phyloP scores from a whole-genome alignment of 2,797 vertebrate species.

The Meriones psammophilus region DNA sequence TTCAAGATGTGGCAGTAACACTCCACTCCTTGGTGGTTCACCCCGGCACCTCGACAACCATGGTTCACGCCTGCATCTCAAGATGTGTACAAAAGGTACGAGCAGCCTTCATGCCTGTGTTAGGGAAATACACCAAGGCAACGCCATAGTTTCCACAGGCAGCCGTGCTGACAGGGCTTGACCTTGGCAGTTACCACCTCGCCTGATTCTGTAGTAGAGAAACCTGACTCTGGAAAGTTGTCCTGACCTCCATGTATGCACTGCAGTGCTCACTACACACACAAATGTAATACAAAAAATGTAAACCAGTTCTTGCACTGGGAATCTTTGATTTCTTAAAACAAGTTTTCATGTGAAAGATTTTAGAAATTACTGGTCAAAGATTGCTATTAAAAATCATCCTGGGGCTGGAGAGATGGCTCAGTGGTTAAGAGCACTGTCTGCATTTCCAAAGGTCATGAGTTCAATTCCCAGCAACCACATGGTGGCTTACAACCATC shows the following conservation, averaged over 20 bases:
- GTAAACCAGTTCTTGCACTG: constrained; percentile 3
- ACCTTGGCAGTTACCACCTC: no score
- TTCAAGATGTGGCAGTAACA: constrained; percentile 91
- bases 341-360: not conserved
- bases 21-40: constrained; percentile 90
- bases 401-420: no score
- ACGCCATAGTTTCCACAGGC: not conserved
- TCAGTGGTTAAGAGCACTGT: no score
- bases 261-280: not conserved
- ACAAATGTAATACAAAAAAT: not conserved
- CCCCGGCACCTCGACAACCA: constrained; percentile 93
- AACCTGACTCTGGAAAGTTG: not conserved
- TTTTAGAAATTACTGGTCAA: constrained; percentile 23
- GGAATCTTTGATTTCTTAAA: not conserved
- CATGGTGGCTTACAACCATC: no score
- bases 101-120: not conserved
- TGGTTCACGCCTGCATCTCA: constrained; percentile 96
- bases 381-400: not conserved
- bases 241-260: not conserved
- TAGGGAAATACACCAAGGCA: not conserved
- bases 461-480: no score
- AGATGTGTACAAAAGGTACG: constrained; percentile 96
- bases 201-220: no score
- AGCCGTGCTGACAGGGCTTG: not conserved
- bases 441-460: no score